Base-by-base conservation (phyloP, 2,888 invertebrate genomes). In the Hydrotaea cyrtoneurina region DNA sequence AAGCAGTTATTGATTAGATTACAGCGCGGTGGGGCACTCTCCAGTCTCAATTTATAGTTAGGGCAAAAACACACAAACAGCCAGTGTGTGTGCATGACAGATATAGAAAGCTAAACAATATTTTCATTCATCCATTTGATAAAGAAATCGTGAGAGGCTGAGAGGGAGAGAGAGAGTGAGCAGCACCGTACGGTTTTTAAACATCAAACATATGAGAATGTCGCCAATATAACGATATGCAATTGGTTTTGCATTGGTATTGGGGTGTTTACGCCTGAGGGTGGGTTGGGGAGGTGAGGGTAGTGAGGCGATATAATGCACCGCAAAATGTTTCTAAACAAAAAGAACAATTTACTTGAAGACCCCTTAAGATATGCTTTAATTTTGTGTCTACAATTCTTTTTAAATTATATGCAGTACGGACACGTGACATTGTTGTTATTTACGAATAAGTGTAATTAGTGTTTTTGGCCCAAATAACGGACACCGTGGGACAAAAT, bases 291-390 rank as follows among this genome's bases (percentile, higher is more conserved):
- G 23, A 26, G 15, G 59, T n/a, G 26, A 23, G 13, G 59, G 59
- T 59, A 26, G 13, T n/a, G n/a, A n/a, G n/a, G n/a, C n/a, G 26
- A 26, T 23, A 2, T 3, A 23, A 59, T 43, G 39, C 46, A 69
- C 10, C 15, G 11, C 15, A 17, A 43, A 66, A 69, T 69, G 69
- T 69, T 69, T 46, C 10, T 46, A 43, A 69, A 69, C 69, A 46
- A 19, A 39, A 13, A 69, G 43, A 69, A 46, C 7, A 21, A 69
- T 69, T 69, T 46, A 11, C 21, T 69, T 21, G 1, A 0, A 23
- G n/a, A 15, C 69, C 19, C 69, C 69, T 69, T 3, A 69, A 46
- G 13, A 21, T 69, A 69, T 43, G 46, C 69, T 23, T 17, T 69
- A 46, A 62, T 23, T 43, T 59, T 19, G 46, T 43, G 19, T 0